Conservation (phyloP, 1,140 invertebrate species). For the Brachionus manjavacas region DNA sequence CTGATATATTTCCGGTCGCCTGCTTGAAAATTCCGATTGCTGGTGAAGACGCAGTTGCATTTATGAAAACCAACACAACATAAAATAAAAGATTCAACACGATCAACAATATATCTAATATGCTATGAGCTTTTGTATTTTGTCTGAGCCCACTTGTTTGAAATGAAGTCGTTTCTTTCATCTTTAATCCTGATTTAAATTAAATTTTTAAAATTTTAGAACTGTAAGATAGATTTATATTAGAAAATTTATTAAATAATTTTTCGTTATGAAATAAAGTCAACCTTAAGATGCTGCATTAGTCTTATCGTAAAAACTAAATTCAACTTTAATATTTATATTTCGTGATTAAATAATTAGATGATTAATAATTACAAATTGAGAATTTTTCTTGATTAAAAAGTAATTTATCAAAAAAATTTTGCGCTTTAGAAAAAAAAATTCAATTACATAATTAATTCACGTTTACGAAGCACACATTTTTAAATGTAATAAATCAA, state of each 20-base stretch:
- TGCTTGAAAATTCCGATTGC: conserved; percentile 48
- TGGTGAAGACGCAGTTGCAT: conserved; percentile 14
- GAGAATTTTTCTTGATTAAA: not conserved
- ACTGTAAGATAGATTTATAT: not conserved
- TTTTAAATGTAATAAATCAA: not conserved
- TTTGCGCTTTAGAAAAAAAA: not conserved
- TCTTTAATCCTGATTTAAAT: not conserved
- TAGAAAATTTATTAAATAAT: not conserved
- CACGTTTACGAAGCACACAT: not conserved
- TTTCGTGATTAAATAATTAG: not conserved
- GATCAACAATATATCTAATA: not conserved
- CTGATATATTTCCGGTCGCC: conserved; percentile 47
- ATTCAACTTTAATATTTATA: not conserved
- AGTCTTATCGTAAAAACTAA: not conserved
- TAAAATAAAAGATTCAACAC: not conserved
- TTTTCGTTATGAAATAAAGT: not conserved
- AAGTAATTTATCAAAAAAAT: not conserved
- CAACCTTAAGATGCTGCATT: not conserved
- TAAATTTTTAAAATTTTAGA: not conserved
- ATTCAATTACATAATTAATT: not conserved
- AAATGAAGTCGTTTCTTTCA: conserved; percentile 1
- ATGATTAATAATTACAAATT: not conserved
- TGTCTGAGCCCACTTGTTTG: not conserved
- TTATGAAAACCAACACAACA: not conserved
- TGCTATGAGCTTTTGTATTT: not conserved